These are phyloP conservation scores for Micropoecilia bifurca DNA, from an alignment of 2,797 vertebrate genomes.

Conservation along the genomic window DNA sequence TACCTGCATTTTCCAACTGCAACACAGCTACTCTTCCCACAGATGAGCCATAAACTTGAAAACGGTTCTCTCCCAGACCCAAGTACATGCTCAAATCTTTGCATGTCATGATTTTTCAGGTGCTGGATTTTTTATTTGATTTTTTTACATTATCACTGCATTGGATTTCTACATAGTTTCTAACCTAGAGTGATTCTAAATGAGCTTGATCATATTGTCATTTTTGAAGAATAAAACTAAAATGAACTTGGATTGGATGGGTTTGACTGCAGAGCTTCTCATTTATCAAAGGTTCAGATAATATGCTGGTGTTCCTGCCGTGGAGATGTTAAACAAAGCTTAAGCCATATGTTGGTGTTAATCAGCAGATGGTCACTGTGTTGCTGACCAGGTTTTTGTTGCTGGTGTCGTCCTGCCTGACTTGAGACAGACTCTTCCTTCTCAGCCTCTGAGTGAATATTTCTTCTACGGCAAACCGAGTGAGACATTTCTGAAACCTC, in stretches of 20 bases:
- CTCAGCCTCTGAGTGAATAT: not conserved
- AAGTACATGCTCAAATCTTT: not conserved
- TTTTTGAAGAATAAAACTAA: not conserved
- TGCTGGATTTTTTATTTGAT: not conserved
- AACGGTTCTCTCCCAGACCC: not conserved
- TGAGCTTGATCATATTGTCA: not conserved
- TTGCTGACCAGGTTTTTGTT: constrained; percentile 1
- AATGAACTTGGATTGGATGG: not conserved
- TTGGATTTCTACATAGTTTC: not conserved
- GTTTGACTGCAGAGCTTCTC: not conserved
- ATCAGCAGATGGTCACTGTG: not conserved
- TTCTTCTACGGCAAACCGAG: not conserved
- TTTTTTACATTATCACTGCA: not conserved
- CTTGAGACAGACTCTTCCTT: not conserved
- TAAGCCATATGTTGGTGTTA: not conserved
- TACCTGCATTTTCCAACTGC: not conserved
- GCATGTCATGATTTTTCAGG: not conserved
- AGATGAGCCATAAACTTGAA: not conserved
- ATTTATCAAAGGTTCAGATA: not conserved
- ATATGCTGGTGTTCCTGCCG: not conserved
- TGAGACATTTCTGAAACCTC: not conserved
- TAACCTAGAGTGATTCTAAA: not conserved
- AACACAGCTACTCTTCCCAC: not conserved
- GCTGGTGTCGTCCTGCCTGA: not conserved
- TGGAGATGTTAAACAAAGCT: constrained; percentile 4